Evolutionary conservation across 2,797 vertebrate genomes (phyloP), one percentile per base, ranked within the genome.

Genomic region (Lemur catta): DNA sequence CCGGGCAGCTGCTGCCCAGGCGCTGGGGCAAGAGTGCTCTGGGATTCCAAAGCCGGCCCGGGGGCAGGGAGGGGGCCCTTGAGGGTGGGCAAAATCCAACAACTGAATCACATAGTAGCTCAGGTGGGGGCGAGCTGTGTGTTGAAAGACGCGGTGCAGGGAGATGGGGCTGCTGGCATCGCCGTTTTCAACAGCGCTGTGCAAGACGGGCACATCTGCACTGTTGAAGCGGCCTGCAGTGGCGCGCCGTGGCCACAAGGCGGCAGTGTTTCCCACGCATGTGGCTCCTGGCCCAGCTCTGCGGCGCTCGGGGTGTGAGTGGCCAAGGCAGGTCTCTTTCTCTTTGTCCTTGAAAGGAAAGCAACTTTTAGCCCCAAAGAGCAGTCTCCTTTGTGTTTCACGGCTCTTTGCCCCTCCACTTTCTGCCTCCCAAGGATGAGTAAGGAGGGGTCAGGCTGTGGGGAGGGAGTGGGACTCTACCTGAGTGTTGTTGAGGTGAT

Each of bases 311-410:
- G n/a, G 10, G 2, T 1, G 0, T n/a, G 12, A 57, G 52, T 1
- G 33, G 84, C 69, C 63, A 63, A 72, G 0, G 2, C 9, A 13
- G 8, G n/a, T 24, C 26, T 3, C 8, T 78, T 80, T 80, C 26
- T 46, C 61, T 82, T 43, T 82, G 93, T 93, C 91, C 61, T 93
- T 93, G 61, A 91, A 95, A 89, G 46, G 41, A 48, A 71, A 4
- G 82, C 33, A 57, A 84, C 28, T 91, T 76, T 20, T 14, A 48
- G 30, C 30, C 76, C 35, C 63, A 15, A 9, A 30, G 48, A 81
- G 35, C n/a, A 35, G 55, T 13, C 11, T 12, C 61, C 67, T 61
- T 52, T 4, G 13, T 50, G 65, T 17, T 43, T 72, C 38, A 18
- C 24, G 50, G 18, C 59, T 41, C 41, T 63, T 59, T 52, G 75